phyloP scores from a whole-genome alignment of 2,888 invertebrate genomes.

The Hydriomena furcata region DNA sequence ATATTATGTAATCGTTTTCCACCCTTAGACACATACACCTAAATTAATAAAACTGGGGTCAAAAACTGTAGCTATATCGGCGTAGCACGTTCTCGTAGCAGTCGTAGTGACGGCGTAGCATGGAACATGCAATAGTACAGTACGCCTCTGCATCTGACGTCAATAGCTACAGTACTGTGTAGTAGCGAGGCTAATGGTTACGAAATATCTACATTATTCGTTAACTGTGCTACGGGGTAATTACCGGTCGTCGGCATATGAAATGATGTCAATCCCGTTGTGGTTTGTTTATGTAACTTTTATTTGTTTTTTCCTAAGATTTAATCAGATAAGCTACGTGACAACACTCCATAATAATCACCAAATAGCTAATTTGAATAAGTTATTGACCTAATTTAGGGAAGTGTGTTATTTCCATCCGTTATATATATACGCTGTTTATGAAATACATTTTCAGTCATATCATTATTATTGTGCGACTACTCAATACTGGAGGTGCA shows the following conservation, averaged over 20 bases:
- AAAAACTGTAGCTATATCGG: too few species aligned
- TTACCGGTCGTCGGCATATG: slow-evolving; percentile 33
- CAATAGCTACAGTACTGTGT: slow-evolving; percentile 23
- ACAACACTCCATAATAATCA: neutral
- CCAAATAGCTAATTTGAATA: neutral
- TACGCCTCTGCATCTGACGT: slow-evolving; percentile 25
- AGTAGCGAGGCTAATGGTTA: slow-evolving; percentile 6
- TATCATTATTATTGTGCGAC: too few species aligned
- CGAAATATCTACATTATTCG: too few species aligned
- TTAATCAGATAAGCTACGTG: too few species aligned
- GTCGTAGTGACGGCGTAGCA: slow-evolving; percentile 21
- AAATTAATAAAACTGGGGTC: too few species aligned
- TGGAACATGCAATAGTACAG: slow-evolving; percentile 9
- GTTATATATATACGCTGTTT: too few species aligned
- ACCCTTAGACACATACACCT: too few species aligned
- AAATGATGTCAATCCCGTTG: slow-evolving; percentile 13
- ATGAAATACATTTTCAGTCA: too few species aligned
- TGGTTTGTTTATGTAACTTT: slow-evolving; percentile 27
- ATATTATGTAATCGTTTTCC: too few species aligned
- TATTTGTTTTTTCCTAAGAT: slow-evolving; percentile 3
- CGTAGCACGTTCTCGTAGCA: slow-evolving; percentile 24
- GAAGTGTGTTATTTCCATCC: slow-evolving; percentile 3
- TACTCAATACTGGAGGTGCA: too few species aligned
- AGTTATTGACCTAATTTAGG: neutral
- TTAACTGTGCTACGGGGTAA: too few species aligned